Evolutionary conservation across 2,888 invertebrate species (phyloP).

Genomic region (Acanthosoma haemorrhoidale): DNA sequence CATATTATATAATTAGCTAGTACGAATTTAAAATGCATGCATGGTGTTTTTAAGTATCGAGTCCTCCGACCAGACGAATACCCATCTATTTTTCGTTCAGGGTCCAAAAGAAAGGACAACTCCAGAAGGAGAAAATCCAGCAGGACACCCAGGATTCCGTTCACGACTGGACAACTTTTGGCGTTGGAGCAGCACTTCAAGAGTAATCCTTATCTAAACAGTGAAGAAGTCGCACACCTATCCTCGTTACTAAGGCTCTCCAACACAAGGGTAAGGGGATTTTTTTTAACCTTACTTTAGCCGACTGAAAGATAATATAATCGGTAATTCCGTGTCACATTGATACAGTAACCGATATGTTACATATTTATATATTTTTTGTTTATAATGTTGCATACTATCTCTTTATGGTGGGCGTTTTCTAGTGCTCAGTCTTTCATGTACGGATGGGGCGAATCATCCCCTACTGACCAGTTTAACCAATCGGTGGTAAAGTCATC

Average conservation of each 20-base stretch:
- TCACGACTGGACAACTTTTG: neutral
- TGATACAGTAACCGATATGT: no score
- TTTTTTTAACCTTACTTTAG: neutral
- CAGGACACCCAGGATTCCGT: constrained; percentile 17
- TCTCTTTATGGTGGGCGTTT: no score
- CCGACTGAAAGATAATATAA: neutral
- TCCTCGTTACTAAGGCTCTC: neutral
- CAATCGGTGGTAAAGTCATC: no score
- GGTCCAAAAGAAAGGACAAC: neutral
- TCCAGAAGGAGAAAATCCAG: neutral
- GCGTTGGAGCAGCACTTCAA: neutral
- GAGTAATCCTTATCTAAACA: neutral
- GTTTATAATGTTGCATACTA: no score
- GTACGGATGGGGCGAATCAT: no score
- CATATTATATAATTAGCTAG: neutral
- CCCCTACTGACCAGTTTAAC: no score
- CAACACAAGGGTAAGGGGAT: neutral
- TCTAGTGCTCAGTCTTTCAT: no score
- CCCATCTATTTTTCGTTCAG: neutral
- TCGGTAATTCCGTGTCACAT: no score
- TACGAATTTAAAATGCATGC: neutral
- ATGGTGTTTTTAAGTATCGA: neutral
- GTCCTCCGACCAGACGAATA: neutral
- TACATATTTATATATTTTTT: no score
- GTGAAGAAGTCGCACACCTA: neutral